Conservation (phyloP, 2,888 invertebrate species). For the Calliopum simillimum region DNA sequence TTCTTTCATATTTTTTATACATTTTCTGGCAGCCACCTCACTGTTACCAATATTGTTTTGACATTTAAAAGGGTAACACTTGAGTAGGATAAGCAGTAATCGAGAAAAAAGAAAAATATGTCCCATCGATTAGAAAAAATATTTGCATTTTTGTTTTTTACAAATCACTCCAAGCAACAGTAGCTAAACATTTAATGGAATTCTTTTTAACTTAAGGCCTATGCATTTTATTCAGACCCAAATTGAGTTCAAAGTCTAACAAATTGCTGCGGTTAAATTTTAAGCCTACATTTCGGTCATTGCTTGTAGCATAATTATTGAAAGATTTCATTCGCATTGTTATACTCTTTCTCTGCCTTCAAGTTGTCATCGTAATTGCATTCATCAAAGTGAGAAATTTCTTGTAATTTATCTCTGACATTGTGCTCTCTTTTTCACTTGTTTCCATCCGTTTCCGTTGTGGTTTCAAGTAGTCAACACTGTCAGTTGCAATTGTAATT, state of each 20-base stretch:
- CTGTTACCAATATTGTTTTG: neutral
- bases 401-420: constrained; percentile 22
- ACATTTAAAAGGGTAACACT: constrained; percentile 13
- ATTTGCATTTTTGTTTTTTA: neutral
- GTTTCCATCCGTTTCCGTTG: neutral
- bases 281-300: neutral
- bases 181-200: too few relatives aligned
- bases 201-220: too few relatives aligned
- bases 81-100: neutral
- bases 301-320: constrained; percentile 16
- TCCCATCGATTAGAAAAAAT: constrained; percentile 11
- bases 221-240: too few relatives aligned
- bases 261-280: constrained; percentile 14
- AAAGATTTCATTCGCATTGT: constrained; percentile 9
- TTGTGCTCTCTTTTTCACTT: neutral
- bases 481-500: neutral
- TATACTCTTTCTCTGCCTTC: neutral
- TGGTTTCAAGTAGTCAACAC: neutral
- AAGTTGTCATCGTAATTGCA: neutral
- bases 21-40: neutral
- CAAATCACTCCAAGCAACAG: too few relatives aligned
- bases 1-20: neutral
- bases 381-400: constrained; percentile 21
- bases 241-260: neutral
- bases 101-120: neutral